Evolutionary conservation across 2,113 vertebrate genomes (phyloP), one percentile per base, ranked within the genome.

Genomic region (Carassius auratus): DNA sequence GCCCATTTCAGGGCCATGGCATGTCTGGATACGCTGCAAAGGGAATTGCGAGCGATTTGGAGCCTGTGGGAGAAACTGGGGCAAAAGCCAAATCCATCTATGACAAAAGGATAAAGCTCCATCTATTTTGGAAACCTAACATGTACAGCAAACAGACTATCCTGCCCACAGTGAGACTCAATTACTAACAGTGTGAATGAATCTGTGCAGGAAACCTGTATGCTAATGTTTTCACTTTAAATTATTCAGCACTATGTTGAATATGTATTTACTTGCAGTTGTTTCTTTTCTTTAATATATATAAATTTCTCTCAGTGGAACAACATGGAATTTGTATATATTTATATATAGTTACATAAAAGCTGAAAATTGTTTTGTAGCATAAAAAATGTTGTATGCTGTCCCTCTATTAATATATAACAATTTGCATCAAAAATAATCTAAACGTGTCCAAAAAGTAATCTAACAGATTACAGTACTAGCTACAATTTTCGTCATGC

Each of bases 21-120:
- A 68, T 73, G 81, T 78, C 77, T 81, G 74, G 57, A 83, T 84
- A 88, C 33, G 81, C 59, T 75, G 90, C 89, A 80, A 5, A 42
- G 89, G 88, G 88, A 93, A 91, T 87, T 90, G 79, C 89, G 84
- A 78, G 83, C 84, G 84, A 90, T 90, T 91, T 78, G 62, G 50
- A 83, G 71, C 62, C 73, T 36, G 81, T 81, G 64, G 73, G 57
- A 26, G 87, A 93, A 95, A 94, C 89, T 94, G 92, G 94, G 92
- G 83, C 92, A 93, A 78, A 55, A 85, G 87, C 86, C 52, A 59
- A 93, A 90, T 93, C 86, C 87, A 87, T 90, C 75, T 92, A 91
- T 92, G 89, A 91, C 88, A 92, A 92, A 93, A 89, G 87, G 59
- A 84, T 85, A 87, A 90, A 91, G 85, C 76, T 90, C 92, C 87